Evolutionary conservation across 2,888 invertebrate species (phyloP).

Genomic region (Tholera decimalis): DNA sequence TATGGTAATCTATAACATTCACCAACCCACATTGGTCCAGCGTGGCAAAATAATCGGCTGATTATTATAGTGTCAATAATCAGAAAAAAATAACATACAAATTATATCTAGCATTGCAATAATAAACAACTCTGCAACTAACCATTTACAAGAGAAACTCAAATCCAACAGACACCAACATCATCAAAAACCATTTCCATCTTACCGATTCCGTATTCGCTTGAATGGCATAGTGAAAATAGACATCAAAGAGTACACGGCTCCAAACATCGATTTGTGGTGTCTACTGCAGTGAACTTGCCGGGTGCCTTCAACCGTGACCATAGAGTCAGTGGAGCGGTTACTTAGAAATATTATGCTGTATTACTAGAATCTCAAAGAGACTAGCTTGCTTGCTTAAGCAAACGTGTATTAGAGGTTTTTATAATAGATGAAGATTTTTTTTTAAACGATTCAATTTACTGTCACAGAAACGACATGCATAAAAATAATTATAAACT

Average conservation of each 20-base stretch:
- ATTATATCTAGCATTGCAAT: too few relatives aligned
- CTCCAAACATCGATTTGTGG: conserved; percentile 53
- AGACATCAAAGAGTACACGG: conserved; percentile 58
- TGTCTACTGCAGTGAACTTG: conserved; percentile 52
- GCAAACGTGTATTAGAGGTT: background rate
- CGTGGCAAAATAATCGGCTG: too few relatives aligned
- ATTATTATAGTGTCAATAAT: too few relatives aligned
- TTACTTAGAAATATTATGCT: conserved; percentile 37
- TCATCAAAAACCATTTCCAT: conserved; percentile 5
- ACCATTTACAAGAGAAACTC: too few relatives aligned
- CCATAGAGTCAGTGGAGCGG: conserved; percentile 23
- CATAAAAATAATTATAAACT: too few relatives aligned
- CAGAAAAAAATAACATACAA: too few relatives aligned
- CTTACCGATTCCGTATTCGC: conserved; percentile 32
- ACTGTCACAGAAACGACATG: too few relatives aligned
- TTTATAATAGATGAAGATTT: background rate
- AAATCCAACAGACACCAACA: background rate
- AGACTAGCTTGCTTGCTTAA: background rate
- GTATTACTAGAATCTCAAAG: background rate
- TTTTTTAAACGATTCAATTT: too few relatives aligned
- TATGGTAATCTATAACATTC: too few relatives aligned
- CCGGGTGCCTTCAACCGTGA: conserved; percentile 26
- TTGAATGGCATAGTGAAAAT: conserved; percentile 46
- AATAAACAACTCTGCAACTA: too few relatives aligned
- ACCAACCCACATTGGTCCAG: too few relatives aligned